Evolutionary conservation across 2,113 vertebrate species (phyloP).

Genomic region (Pomatorhinus ruficollis): DNA sequence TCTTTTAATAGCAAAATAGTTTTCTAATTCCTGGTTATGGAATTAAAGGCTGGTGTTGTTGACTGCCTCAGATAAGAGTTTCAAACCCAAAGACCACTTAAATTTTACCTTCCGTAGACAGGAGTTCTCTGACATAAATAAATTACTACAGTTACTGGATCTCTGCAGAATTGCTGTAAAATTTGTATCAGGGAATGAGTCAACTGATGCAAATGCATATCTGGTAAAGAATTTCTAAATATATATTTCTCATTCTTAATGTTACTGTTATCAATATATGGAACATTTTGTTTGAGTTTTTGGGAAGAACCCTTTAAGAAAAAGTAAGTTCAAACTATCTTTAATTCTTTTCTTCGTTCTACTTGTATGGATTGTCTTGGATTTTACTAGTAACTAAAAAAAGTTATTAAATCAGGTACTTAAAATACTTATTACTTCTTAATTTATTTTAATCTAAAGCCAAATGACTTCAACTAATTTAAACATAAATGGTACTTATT

Average conservation of each 20-base stretch:
- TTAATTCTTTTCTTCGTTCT: neutral
- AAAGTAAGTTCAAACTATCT: neutral
- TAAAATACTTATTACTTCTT: neutral
- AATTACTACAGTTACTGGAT: accelerated
- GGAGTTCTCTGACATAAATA: neutral
- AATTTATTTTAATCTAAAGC: neutral
- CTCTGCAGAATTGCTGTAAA: neutral
- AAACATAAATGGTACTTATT: neutral
- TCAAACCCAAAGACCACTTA: neutral
- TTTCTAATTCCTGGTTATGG: neutral
- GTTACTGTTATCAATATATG: neutral
- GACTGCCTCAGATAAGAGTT: neutral
- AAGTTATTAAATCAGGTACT: neutral
- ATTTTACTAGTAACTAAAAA: neutral
- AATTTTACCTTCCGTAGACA: neutral
- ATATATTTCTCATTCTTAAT: neutral
- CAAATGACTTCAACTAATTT: neutral
- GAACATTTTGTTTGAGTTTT: neutral
- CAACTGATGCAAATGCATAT: neutral
- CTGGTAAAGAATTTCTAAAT: neutral
- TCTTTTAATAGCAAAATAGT: neutral
- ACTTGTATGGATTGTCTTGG: neutral
- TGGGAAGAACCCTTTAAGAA: neutral
- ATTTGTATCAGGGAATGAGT: neutral
- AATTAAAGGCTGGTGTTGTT: neutral